A percentile compares a stretch with the other conserved stretches of the same genome.
Evolutionary conservation across 2,113 vertebrate species (phyloP).

Genomic region (Urocitellus parryii): DNA sequence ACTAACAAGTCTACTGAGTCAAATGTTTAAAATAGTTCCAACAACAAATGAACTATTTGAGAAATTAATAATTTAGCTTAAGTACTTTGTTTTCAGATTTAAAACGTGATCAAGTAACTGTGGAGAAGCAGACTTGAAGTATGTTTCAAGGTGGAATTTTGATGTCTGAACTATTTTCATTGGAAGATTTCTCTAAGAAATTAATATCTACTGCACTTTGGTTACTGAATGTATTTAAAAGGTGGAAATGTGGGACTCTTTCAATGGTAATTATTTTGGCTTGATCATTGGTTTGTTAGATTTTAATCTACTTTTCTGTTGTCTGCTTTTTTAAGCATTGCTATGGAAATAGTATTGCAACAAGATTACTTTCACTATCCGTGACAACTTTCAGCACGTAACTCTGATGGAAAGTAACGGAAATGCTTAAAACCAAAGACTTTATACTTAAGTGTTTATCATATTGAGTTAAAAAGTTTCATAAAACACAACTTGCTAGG

Average conservation of each 20-base stretch:
- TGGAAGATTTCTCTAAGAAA: not conserved
- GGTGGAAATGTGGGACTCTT: not conserved
- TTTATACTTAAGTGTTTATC: not conserved
- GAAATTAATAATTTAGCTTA: conserved; percentile 43
- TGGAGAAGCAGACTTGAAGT: not conserved
- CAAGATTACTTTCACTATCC: not conserved
- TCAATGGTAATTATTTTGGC: not conserved
- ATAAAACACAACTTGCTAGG: not conserved
- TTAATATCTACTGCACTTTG: not conserved
- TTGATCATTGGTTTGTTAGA: not conserved
- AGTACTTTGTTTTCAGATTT: conserved; percentile 13
- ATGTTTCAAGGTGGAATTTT: conserved; percentile 34
- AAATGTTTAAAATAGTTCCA: conserved; percentile 46
- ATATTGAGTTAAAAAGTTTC: not conserved
- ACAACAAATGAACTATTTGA: not conserved
- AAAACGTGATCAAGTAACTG: not conserved
- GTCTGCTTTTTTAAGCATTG: not conserved
- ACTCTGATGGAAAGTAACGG: not conserved
- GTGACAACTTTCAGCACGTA: not conserved
- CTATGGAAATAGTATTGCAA: not conserved
- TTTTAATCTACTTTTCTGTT: not conserved
- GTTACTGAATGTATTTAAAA: not conserved
- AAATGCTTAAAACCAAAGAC: not conserved
- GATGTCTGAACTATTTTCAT: not conserved
- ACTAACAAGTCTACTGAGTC: not conserved